These are phyloP conservation scores for Spatulosminthurus flaviceps DNA, from an alignment of 2,888 invertebrate genomes.

Conservation along the genomic window DNA sequence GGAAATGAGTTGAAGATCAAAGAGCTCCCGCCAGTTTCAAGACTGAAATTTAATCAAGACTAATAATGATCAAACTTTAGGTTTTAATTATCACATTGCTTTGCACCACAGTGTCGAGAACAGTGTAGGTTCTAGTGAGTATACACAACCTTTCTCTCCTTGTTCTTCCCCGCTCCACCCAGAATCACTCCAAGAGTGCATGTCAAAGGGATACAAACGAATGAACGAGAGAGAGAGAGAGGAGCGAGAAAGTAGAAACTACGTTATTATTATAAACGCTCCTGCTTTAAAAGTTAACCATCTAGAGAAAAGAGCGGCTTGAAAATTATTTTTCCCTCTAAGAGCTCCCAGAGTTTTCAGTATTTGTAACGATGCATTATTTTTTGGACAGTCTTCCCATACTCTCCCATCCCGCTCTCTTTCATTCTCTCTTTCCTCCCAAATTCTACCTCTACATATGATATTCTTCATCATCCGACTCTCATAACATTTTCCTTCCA, in stretches of 20 bases:
- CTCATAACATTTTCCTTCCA: background rate
- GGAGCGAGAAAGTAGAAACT: background rate
- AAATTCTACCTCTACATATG: no score
- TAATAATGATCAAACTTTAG: slow-evolving; percentile 64
- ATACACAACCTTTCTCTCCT: slow-evolving; percentile 18
- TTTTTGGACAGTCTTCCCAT: background rate
- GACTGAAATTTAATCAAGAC: slow-evolving; percentile 64
- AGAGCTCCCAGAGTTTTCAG: background rate
- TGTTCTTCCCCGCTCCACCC: background rate
- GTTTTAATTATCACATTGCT: slow-evolving; percentile 64
- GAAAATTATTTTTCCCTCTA: background rate
- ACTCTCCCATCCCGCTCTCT: background rate
- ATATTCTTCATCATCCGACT: no score
- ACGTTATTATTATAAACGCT: slow-evolving; percentile 14
- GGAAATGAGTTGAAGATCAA: slow-evolving; percentile 64
- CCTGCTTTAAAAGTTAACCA: slow-evolving; percentile 16
- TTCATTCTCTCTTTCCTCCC: background rate
- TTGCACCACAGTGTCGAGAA: slow-evolving; percentile 37
- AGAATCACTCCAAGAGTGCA: background rate
- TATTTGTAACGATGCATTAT: no score
- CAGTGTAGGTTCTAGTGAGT: slow-evolving; percentile 5
- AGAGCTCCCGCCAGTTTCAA: slow-evolving; percentile 56
- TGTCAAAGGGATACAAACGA: background rate
- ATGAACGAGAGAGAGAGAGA: no score
- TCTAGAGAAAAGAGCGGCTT: slow-evolving; percentile 14